These are phyloP conservation scores for Notodonta dromedarius DNA, from an alignment of 2,888 invertebrate species.

Conservation along the genomic window DNA sequence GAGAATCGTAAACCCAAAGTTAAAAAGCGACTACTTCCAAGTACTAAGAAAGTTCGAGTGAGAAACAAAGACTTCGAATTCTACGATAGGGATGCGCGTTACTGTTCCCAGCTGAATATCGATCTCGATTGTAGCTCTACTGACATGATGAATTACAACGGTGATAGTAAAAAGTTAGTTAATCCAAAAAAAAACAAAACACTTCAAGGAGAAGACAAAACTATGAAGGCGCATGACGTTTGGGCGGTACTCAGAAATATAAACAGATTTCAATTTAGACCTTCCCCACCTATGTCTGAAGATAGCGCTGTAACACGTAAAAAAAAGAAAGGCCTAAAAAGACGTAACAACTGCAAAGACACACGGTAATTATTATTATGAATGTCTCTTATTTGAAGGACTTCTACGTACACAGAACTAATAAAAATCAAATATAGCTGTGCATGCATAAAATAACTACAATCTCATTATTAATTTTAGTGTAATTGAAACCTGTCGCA, in stretches of 20 bases:
- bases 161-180: constrained; percentile 43
- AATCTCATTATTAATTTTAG: constrained; percentile 35
- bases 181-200: constrained; percentile 34
- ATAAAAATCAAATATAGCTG: too few species aligned
- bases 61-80: constrained; percentile 51
- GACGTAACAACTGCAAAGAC: constrained; percentile 48
- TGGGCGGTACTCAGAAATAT: constrained; percentile 72
- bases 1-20: constrained; percentile 42
- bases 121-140: constrained; percentile 63
- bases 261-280: constrained; percentile 65
- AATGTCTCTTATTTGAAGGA: too few species aligned
- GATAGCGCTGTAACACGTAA: constrained; percentile 50
- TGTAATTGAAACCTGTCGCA: constrained; percentile 63
- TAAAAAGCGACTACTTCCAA: constrained; percentile 50
- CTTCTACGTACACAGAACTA: too few species aligned
- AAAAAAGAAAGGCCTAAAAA: constrained; percentile 47
- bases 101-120: constrained; percentile 57
- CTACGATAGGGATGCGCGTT: constrained; percentile 60
- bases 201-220: constrained; percentile 30
- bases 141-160: constrained; percentile 53
- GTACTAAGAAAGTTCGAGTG: constrained; percentile 36
- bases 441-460: too few species aligned
- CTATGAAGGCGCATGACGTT: constrained; percentile 56
- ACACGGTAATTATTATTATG: constrained; percentile 45
- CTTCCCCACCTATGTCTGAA: constrained; percentile 65